Evolutionary conservation across 1,140 invertebrate genomes (phyloP).

Genomic region (Micrasema minimum): DNA sequence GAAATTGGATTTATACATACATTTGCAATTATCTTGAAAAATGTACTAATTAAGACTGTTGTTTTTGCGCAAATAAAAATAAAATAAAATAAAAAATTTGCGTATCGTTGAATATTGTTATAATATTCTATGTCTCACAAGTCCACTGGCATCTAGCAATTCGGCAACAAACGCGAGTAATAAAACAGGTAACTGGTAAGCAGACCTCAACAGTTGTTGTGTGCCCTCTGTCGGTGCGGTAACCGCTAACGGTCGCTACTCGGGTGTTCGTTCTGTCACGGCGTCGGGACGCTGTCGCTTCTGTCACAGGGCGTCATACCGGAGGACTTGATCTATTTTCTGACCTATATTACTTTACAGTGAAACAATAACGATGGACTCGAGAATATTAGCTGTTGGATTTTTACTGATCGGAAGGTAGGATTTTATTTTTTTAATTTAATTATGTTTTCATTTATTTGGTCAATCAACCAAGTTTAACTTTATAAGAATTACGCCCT

Average conservation of each 20-base stretch:
- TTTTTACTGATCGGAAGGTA: conserved; percentile 18
- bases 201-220: neutral
- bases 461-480: too few relatives aligned
- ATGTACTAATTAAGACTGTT: too few relatives aligned
- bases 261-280: neutral
- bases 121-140: too few relatives aligned
- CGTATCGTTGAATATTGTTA: too few relatives aligned
- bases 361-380: neutral
- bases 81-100: too few relatives aligned
- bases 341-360: neutral
- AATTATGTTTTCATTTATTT: too few relatives aligned
- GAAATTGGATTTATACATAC: too few relatives aligned
- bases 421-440: neutral
- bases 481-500: too few relatives aligned
- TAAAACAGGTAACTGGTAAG: neutral
- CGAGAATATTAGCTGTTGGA: conserved; percentile 5
- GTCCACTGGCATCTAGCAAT: too few relatives aligned
- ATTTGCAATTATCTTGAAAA: too few relatives aligned
- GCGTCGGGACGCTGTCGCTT: conserved; percentile 8
- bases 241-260: neutral
- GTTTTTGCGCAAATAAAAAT: too few relatives aligned
- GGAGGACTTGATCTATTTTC: too few relatives aligned
- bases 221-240: conserved; percentile 3
- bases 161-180: neutral
- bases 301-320: neutral